These are phyloP conservation scores for Karalla daura DNA, from an alignment of 2,797 vertebrate genomes.

Conservation along the genomic window DNA sequence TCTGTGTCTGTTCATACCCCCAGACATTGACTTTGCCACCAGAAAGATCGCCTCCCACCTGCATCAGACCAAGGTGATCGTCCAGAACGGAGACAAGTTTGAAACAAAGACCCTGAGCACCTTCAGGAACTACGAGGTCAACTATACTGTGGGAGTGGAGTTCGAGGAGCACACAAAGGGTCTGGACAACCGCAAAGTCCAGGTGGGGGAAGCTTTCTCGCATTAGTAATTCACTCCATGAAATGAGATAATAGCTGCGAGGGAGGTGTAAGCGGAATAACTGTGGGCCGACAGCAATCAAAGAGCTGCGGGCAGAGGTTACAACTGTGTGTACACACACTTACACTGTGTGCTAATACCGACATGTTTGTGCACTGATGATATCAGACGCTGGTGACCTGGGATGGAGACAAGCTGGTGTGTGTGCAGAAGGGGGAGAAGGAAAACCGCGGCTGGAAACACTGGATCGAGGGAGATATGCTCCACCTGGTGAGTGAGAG, in stretches of 20 bases:
- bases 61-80: constrained; percentile 89
- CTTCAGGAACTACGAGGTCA: constrained; percentile 91
- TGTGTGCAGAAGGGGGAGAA: constrained; percentile 96
- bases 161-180: constrained; percentile 92
- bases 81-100: constrained; percentile 90
- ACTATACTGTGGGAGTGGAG: constrained; percentile 89
- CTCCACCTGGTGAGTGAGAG: constrained; percentile 89
- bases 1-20: constrained; percentile 5
- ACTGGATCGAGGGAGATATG: constrained; percentile 93
- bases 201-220: constrained; percentile 77
- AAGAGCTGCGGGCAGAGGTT: not conserved
- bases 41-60: constrained; percentile 90
- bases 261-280: not conserved
- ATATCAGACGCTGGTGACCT: constrained; percentile 87
- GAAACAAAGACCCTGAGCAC: constrained; percentile 91
- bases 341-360: not conserved
- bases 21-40: constrained; percentile 94
- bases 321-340: not conserved
- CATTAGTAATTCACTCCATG: too few relatives aligned
- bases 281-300: not conserved
- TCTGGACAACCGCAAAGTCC: constrained; percentile 87
- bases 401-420: constrained; percentile 93
- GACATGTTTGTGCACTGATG: constrained; percentile 16
- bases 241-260: not conserved
- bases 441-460: constrained; percentile 94